phyloP scores from a whole-genome alignment of 64 coral and sea anemone species.

The Trachythela sp. region DNA sequence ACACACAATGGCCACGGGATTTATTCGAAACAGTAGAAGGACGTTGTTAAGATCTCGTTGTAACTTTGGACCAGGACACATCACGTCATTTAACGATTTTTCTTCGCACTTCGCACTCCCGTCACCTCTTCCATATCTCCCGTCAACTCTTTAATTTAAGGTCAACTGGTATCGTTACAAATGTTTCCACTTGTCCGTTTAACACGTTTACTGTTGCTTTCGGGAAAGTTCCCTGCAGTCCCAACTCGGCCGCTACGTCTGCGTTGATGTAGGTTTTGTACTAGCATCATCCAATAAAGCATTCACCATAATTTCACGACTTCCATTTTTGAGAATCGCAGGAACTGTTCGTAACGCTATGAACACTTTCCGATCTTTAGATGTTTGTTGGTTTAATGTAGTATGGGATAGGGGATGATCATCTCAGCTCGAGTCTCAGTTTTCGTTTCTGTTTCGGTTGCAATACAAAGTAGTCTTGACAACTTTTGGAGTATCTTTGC shows the following conservation, averaged over 20 bases:
- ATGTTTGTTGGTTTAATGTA: neutral
- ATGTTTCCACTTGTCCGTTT: constrained; percentile 51
- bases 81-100: constrained; percentile 44
- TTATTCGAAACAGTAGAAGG: constrained; percentile 39
- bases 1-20: constrained; percentile 48
- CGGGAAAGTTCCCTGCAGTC: neutral
- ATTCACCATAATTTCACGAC: constrained; percentile 6
- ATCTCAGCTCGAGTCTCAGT: neutral
- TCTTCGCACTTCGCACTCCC: constrained; percentile 29
- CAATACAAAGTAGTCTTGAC: neutral
- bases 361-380: neutral
- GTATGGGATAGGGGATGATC: neutral
- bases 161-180: constrained; percentile 36
- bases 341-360: constrained; percentile 39
- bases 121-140: constrained; percentile 35
- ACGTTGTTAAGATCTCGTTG: constrained; percentile 40
- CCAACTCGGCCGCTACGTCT: constrained; percentile 36
- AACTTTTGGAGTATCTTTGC: neutral
- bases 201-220: constrained; percentile 34
- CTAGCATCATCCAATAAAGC: constrained; percentile 33
- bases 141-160: constrained; percentile 34
- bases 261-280: constrained; percentile 42
- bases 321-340: constrained; percentile 30
- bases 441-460: neutral
- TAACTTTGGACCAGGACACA: constrained; percentile 49